Conservation (phyloP, 1,140 invertebrate genomes). For the Drosophila seguyi region DNA sequence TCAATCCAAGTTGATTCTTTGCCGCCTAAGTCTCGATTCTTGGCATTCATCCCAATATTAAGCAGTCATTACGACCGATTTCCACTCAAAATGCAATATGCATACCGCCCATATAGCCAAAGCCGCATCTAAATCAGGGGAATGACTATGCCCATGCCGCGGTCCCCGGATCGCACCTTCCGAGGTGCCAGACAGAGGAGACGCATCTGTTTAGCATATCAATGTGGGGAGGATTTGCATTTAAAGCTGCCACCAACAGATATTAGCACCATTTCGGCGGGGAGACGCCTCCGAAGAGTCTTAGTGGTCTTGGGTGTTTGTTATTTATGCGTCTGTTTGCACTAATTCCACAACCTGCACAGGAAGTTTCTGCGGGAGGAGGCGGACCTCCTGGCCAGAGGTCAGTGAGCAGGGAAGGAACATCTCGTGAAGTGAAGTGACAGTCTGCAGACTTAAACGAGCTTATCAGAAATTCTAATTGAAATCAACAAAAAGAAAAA, state of each 20-base stretch:
- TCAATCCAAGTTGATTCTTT: slow-evolving; percentile 20
- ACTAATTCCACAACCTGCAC: slow-evolving; percentile 61
- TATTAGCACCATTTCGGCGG: slow-evolving; percentile 57
- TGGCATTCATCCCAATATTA: slow-evolving; percentile 31
- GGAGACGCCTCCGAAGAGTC: slow-evolving; percentile 42
- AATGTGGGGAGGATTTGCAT: slow-evolving; percentile 74
- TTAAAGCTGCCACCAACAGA: slow-evolving; percentile 69
- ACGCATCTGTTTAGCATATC: slow-evolving; percentile 80
- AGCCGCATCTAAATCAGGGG: slow-evolving; percentile 48
- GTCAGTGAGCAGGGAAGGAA: slow-evolving; percentile 12
- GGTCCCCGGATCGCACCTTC: not conserved
- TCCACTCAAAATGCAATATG: slow-evolving; percentile 60
- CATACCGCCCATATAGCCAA: slow-evolving; percentile 30
- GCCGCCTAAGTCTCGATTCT: slow-evolving; percentile 10
- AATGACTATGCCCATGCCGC: slow-evolving; percentile 1
- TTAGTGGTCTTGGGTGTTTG: slow-evolving; percentile 61
- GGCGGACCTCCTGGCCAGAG: slow-evolving; percentile 25
- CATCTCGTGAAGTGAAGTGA: slow-evolving; percentile 24
- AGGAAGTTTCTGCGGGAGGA: not conserved
- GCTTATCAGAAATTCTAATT: slow-evolving; percentile 80
- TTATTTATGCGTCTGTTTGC: slow-evolving; percentile 78
- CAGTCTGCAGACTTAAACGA: slow-evolving; percentile 62
- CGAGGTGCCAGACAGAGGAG: slow-evolving; percentile 49
- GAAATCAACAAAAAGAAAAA: slow-evolving; percentile 61
- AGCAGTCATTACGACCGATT: slow-evolving; percentile 25